phyloP scores from a whole-genome alignment of 2,113 vertebrate genomes.

The Lampris megalopsis region DNA sequence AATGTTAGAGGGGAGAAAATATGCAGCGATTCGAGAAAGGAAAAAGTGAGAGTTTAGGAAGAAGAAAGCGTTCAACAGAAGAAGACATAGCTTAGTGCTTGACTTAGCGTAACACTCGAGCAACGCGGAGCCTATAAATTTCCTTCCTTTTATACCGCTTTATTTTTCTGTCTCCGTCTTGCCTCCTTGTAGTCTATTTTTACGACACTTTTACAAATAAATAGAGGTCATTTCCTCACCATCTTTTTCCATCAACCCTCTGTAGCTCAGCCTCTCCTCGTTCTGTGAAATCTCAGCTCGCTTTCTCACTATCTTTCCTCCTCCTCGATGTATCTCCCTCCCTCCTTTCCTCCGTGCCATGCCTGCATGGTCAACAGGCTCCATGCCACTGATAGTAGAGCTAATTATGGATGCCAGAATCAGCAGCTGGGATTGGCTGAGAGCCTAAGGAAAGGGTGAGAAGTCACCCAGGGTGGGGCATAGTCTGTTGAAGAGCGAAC shows the following conservation, averaged over 20 bases:
- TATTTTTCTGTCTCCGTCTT: neutral
- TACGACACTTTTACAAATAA: too few species aligned
- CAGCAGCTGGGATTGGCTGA: slow-evolving; percentile 40
- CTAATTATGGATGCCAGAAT: slow-evolving; percentile 70
- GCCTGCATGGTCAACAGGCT: slow-evolving; percentile 59
- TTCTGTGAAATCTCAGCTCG: neutral
- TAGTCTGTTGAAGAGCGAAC: slow-evolving; percentile 19
- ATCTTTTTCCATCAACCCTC: slow-evolving; percentile 8
- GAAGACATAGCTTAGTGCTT: slow-evolving; percentile 10
- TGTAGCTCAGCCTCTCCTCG: neutral
- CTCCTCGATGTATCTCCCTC: slow-evolving; percentile 1
- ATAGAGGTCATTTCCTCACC: neutral
- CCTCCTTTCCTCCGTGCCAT: slow-evolving; percentile 24
- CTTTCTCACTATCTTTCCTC: neutral
- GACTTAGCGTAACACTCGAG: neutral
- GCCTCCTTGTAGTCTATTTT: neutral
- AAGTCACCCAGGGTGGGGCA: slow-evolving; percentile 18
- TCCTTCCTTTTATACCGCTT: neutral
- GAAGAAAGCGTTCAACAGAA: neutral
- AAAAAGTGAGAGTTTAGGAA: slow-evolving; percentile 3
- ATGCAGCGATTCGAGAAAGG: neutral
- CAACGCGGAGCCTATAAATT: neutral
- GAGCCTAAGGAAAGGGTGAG: slow-evolving; percentile 46
- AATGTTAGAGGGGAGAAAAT: slow-evolving; percentile 7
- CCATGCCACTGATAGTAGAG: slow-evolving; percentile 69